Evolutionary conservation across 2,113 vertebrate species (phyloP), one percentile per base, ranked within the genome.

Genomic region (Maccullochella peelii): DNA sequence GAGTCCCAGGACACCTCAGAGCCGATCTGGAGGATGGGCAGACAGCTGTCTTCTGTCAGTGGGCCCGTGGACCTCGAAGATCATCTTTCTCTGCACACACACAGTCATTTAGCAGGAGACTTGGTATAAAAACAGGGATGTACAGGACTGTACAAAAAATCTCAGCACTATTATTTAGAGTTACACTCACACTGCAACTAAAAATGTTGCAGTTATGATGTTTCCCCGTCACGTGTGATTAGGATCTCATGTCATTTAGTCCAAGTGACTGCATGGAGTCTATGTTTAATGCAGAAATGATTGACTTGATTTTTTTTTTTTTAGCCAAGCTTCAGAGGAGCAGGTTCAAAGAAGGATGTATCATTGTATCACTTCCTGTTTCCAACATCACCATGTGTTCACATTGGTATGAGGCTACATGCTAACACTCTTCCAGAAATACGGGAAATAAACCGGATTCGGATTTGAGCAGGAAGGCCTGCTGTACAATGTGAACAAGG

Each of bases 11-110:
- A 94, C 89, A 74, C 86, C 91, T 94, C 89, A 86, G 82, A 86
- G 91, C 85, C 62, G 88, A 70, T 90, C 90, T 88, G 88, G 89
- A 94, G 94, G 94, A 95, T 79, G 92, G 92, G 87, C 90, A 88
- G 93, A 89, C 94, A 95, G 94, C 94, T 96, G 95, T 93, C 95
- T 95, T 86, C 93, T 95, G 94, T 95, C 95, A 95, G 89, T 72
- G 86, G 84, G 82, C 80, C 76, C 8, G 42, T 57, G 69, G 75
- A 87, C 67, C 59, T 79, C 30, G 1, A 85, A 82, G 49, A 89
- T 90, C 85, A 86, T 85, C 72, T 0, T 65, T 74, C 9, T 55
- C 57, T 27, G 6, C 76, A 54, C 73, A 74, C 73, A 59, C 38
- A 72, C 44, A 52, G 36, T 59, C 61, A 58, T 72, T 79, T 65